phyloP scores from a whole-genome alignment of 2,888 invertebrate species.

The Erannis defoliaria region DNA sequence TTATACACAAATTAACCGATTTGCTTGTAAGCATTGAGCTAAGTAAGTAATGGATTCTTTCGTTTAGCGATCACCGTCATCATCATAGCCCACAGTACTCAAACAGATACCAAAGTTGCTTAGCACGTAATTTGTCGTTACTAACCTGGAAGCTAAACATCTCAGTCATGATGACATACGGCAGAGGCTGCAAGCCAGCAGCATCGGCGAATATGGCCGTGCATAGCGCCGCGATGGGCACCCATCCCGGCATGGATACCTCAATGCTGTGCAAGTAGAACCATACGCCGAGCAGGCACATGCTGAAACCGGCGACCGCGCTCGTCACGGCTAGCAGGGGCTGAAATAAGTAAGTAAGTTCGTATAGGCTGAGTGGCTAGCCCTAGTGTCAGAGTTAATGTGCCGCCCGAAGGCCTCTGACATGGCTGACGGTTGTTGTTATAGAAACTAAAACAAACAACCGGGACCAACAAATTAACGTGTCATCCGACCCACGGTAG shows the following conservation, averaged over 20 bases:
- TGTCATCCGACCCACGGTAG: too few species aligned
- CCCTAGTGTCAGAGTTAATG: too few species aligned
- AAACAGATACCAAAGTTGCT: too few species aligned
- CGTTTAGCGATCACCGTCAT: too few species aligned
- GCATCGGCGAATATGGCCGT: constrained; percentile 76
- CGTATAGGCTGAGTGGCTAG: too few species aligned
- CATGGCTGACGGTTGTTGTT: too few species aligned
- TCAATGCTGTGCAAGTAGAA: constrained; percentile 71
- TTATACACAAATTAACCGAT: background rate
- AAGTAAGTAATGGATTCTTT: too few species aligned
- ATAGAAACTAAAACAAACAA: too few species aligned
- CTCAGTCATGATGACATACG: constrained; percentile 81
- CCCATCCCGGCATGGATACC: constrained; percentile 73
- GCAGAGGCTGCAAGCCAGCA: constrained; percentile 76
- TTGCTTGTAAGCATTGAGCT: too few species aligned
- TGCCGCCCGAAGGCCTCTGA: too few species aligned
- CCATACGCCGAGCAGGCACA: constrained; percentile 79
- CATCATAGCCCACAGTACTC: too few species aligned
- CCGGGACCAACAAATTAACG: too few species aligned
- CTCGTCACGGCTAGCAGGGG: constrained; percentile 79
- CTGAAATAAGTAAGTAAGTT: constrained; percentile 64
- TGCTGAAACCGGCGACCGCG: constrained; percentile 72
- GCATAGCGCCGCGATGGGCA: constrained; percentile 75
- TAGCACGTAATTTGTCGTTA: background rate
- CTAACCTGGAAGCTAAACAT: constrained; percentile 81